A percentile compares a stretch with the other conserved stretches of the same genome.
Evolutionary conservation across 2,888 invertebrate genomes (phyloP).

Genomic region (Ellobium chinense): DNA sequence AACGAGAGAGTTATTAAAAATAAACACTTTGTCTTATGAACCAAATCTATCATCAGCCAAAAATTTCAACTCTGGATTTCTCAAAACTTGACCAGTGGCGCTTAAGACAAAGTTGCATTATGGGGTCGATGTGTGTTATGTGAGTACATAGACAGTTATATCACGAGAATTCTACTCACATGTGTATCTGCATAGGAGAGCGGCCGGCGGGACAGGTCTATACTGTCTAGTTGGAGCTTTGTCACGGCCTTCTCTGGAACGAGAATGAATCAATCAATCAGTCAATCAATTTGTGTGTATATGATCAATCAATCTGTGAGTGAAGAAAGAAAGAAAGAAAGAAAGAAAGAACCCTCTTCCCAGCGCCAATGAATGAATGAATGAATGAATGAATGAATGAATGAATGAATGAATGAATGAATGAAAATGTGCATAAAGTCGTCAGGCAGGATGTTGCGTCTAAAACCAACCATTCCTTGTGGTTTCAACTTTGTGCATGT

Average conservation of each 20-base stretch:
- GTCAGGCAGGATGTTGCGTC: too few relatives aligned
- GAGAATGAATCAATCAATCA: background rate
- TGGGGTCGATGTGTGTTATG: too few relatives aligned
- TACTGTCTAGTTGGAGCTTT: conserved; percentile 54
- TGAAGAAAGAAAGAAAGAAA: background rate
- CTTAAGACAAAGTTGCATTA: too few relatives aligned
- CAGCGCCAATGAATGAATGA: background rate
- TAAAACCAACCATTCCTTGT: too few relatives aligned
- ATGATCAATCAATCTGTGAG: background rate
- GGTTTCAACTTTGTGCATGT: too few relatives aligned
- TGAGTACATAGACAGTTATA: too few relatives aligned
- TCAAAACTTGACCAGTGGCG: too few relatives aligned
- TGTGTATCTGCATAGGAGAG: conserved; percentile 43
- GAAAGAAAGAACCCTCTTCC: background rate
- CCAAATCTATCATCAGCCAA: too few relatives aligned
- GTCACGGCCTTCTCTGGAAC: conserved; percentile 59
- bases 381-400: background rate
- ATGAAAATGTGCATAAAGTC: too few relatives aligned
- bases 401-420: background rate
- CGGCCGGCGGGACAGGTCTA: conserved; percentile 50
- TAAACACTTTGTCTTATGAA: too few relatives aligned
- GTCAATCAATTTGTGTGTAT: background rate
- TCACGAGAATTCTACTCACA: background rate
- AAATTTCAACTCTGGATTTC: too few relatives aligned
- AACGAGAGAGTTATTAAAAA: too few relatives aligned